Evolutionary conservation across 2,797 vertebrate species (phyloP), one percentile per base, ranked within the genome.

Genomic region (Australoheros facetus): DNA sequence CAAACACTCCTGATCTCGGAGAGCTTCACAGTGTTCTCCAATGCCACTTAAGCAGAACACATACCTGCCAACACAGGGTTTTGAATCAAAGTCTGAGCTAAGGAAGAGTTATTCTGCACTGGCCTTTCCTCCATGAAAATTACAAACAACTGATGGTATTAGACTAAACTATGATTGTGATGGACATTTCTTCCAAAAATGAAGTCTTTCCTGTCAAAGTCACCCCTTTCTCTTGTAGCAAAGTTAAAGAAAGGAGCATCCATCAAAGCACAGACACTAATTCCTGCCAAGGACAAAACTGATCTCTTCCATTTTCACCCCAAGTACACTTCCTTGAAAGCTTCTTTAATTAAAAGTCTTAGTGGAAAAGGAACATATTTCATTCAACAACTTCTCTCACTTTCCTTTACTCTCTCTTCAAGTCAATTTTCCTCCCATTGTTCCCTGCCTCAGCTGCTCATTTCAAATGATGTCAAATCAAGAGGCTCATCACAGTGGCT

Each of bases 311-410:
- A 79, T 80, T 87, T 87, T 71, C 83, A 78, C 80, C 58, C 37
- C 28, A 51, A 28, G 42, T 8, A 56, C 79, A 83, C 73, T 80
- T 85, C 62, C 75, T 70, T 87, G 71, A 87, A 91, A 83, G 75
- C 81, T 78, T n/a, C 78, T 80, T 86, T 85, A 85, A 90, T 90
- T 88, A 74, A 83, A 86, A 90, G 60, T 86, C 78, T 80, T 62
- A 73, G 51, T 74, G 75, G 79, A 80, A 87, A 87, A 77, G 70
- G 69, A 75, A 82, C 55, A 85, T 54, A 82, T 90, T 87, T 84
- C 78, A 30, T 80, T 80, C 39, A 14, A 14, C n/a, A 64, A 55
- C 54, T 69, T 51, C 11, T 42, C 53, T 14, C 3, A 11, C n/a
- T 73, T 74, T 56, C 5, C n/a, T 55, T 42, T 23, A 12, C 28